phyloP scores from a whole-genome alignment of 2,113 vertebrate species.

The Xyrauchen texanus region DNA sequence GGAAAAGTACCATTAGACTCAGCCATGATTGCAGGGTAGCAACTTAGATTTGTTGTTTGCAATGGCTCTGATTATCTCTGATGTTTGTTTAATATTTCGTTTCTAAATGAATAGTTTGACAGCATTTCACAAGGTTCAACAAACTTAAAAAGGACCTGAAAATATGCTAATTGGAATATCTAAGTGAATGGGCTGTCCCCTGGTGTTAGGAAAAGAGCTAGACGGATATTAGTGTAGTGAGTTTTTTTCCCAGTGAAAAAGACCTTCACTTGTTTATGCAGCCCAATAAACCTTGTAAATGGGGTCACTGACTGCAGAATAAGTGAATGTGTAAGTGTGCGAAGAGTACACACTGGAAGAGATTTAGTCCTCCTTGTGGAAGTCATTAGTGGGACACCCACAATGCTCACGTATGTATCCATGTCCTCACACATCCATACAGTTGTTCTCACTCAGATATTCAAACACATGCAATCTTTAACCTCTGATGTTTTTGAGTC shows the following conservation, averaged over 20 bases:
- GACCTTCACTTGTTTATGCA: slow-evolving; percentile 47
- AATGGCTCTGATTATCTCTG: neutral
- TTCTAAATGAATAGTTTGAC: slow-evolving; percentile 22
- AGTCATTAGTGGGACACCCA: no score
- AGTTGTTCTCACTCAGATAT: neutral
- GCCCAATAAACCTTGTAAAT: slow-evolving; percentile 42
- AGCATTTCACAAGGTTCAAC: slow-evolving; percentile 17
- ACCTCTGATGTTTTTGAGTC: neutral
- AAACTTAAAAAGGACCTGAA: slow-evolving; percentile 37
- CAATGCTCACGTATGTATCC: neutral
- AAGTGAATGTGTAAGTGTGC: slow-evolving; percentile 16
- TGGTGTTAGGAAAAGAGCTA: slow-evolving; percentile 16
- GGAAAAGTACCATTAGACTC: no score
- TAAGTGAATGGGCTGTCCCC: slow-evolving; percentile 42
- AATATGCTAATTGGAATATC: slow-evolving; percentile 53
- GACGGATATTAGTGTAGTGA: slow-evolving; percentile 43
- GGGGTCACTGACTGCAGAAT: slow-evolving; percentile 35
- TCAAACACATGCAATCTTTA: neutral
- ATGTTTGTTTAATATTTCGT: slow-evolving; percentile 4
- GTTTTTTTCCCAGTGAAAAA: slow-evolving; percentile 2
- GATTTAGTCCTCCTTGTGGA: neutral
- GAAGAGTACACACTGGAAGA: neutral
- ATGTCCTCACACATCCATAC: neutral
- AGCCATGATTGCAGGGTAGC: no score
- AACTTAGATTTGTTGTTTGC: neutral